These are phyloP conservation scores for Stomatorhinus ivindoensis DNA, from an alignment of 2,113 vertebrate genomes.

Conservation along the genomic window DNA sequence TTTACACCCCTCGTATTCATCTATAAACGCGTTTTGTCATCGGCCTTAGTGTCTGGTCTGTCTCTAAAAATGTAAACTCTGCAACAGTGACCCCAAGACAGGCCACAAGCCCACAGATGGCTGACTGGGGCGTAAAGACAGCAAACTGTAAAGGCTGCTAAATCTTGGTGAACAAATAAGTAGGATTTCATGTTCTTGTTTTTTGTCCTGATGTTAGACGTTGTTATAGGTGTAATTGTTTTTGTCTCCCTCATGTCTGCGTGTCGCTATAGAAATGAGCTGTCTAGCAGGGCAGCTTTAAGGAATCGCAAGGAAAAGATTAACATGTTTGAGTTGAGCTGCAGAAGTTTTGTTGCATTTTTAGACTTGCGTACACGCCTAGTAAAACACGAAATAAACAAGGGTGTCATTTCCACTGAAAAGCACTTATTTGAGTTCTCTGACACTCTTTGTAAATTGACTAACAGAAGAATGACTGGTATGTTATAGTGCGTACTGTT, in stretches of 20 bases:
- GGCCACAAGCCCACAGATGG: neutral
- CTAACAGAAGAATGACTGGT: neutral
- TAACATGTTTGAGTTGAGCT: neutral
- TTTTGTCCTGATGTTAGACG: neutral
- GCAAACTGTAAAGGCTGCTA: neutral
- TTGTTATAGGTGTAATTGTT: neutral
- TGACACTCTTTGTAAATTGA: neutral
- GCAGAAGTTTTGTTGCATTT: neutral
- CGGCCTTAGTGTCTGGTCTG: neutral
- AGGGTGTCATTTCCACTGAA: neutral
- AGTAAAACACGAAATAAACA: neutral
- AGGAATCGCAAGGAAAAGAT: neutral
- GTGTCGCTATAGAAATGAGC: neutral
- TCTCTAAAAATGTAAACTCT: neutral
- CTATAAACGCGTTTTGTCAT: neutral
- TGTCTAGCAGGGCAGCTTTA: neutral
- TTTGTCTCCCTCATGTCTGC: neutral
- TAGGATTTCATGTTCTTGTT: neutral
- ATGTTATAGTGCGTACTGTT: neutral
- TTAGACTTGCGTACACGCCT: neutral
- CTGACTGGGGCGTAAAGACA: neutral
- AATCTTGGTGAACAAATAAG: neutral
- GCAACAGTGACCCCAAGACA: neutral
- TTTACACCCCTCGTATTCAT: neutral
- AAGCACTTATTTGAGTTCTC: neutral